Evolutionary conservation across 2,113 vertebrate species (phyloP).

Genomic region (Tupaia chinensis): DNA sequence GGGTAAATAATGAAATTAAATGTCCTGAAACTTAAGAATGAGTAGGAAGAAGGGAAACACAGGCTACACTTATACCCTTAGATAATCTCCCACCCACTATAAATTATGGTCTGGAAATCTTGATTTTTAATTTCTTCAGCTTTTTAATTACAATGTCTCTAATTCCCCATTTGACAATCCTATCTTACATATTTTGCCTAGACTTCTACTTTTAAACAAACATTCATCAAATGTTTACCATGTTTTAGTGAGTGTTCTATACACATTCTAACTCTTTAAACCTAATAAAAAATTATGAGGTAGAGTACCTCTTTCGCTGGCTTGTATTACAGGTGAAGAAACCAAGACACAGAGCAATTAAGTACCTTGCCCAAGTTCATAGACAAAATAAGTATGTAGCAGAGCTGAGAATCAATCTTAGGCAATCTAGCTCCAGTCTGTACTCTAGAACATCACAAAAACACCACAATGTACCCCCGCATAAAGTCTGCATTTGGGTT

Average conservation of each 20-base stretch:
- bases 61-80: not conserved
- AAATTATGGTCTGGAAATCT: not conserved
- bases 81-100: not conserved
- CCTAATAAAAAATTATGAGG: not conserved
- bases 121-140: not conserved
- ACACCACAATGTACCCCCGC: fast-evolving
- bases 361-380: not conserved
- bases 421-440: not conserved
- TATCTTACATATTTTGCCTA: not conserved
- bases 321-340: not conserved
- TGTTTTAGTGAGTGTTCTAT: not conserved
- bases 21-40: not conserved
- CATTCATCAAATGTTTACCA: not conserved
- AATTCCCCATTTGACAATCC: not conserved
- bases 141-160: not conserved
- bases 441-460: not conserved
- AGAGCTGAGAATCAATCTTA: not conserved
- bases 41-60: not conserved
- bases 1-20: not conserved
- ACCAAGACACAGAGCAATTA: not conserved
- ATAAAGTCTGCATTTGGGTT: not conserved
- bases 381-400: not conserved
- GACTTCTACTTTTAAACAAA: not conserved
- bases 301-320: not conserved
- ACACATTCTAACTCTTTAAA: not conserved